Evolutionary conservation across 2,113 vertebrate genomes (phyloP).

Genomic region (Corapipo altera): DNA sequence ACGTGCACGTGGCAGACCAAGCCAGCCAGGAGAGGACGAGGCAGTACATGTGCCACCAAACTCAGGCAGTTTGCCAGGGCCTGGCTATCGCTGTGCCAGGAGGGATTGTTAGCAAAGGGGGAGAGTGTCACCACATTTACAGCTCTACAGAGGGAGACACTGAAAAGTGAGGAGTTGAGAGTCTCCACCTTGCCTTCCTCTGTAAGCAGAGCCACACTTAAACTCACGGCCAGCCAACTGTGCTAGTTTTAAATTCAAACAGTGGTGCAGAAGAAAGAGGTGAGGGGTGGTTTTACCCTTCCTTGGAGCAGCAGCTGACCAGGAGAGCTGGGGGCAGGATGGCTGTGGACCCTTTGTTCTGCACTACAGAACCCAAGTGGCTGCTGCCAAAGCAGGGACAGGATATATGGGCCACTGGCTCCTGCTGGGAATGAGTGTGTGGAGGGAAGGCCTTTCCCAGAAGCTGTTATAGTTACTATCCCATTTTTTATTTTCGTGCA

Average conservation of each 20-base stretch:
- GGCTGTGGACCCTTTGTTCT: not conserved
- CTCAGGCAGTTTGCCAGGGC: not conserved
- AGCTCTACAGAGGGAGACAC: not conserved
- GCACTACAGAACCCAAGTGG: accelerated
- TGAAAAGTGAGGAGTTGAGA: not conserved
- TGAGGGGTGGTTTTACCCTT: not conserved
- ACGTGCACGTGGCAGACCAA: not conserved
- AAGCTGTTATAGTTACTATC: not conserved
- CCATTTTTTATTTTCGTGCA: not conserved
- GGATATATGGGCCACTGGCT: not conserved
- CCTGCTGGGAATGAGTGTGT: not conserved
- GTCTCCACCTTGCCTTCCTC: not conserved
- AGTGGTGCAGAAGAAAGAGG: not conserved
- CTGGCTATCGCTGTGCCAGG: not conserved
- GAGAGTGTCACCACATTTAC: not conserved
- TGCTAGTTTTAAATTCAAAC: not conserved
- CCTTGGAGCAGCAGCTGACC: not conserved
- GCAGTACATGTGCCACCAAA: not conserved
- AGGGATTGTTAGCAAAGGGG: not conserved
- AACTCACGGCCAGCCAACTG: not conserved
- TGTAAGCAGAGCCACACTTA: not conserved
- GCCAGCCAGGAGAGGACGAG: not conserved
- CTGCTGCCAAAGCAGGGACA: not conserved
- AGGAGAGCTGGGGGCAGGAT: not conserved
- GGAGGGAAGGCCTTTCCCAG: not conserved